Base-by-base conservation (phyloP, 2,797 vertebrate species). In the Mus spretus region DNA sequence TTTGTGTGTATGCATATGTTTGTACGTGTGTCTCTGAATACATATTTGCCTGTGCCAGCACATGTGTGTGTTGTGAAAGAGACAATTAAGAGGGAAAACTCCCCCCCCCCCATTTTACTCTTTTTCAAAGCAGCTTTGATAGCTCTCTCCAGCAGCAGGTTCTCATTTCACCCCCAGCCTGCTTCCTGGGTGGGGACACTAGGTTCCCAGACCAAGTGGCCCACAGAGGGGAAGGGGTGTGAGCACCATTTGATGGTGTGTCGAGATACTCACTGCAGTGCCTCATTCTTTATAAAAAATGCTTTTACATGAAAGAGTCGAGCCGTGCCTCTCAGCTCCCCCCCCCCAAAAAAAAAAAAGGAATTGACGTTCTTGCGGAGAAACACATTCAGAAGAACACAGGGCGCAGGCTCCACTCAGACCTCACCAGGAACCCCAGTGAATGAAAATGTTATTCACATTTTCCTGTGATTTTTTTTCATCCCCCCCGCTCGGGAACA, bases 401-500 rank as follows among this genome's bases (percentile, higher is more conserved):
- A 22, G 92, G 53, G 0, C 8, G 8, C 20, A n/a, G 44, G 12
- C n/a, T 10, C 11, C 10, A 53, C 57, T 81, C 55, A 72, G 84
- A 37, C 9, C n/a, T 70, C 70, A 77, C 80, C 78, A 87, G 8
- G 79, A 95, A 55, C 74, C 94, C 59, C 37, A 22, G 79, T 94
- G 95, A 96, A 95, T 96, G 83, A 88, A 94, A 97, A 94, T 80
- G 86, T 53, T 87, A 91, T 95, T 93, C 95, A 80, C 94, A 57
- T 96, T 87, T 96, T 87, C 92, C 92, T 91, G 90, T 92, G 93
- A 97, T 97, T 65, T 31, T 96, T 95, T 3, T 97, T 96, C 93
- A 2, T 3, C 7, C 34, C n/a, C n/a, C 89, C 93, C 82, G 61
- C 92, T 89, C 26, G 2, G 75, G 81, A 89, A 61, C 20, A 57